A percentile compares a stretch with the other conserved stretches of the same genome.
Evolutionary conservation across 1,140 invertebrate species (phyloP).

Genomic region (Drosophila rhopaloa): DNA sequence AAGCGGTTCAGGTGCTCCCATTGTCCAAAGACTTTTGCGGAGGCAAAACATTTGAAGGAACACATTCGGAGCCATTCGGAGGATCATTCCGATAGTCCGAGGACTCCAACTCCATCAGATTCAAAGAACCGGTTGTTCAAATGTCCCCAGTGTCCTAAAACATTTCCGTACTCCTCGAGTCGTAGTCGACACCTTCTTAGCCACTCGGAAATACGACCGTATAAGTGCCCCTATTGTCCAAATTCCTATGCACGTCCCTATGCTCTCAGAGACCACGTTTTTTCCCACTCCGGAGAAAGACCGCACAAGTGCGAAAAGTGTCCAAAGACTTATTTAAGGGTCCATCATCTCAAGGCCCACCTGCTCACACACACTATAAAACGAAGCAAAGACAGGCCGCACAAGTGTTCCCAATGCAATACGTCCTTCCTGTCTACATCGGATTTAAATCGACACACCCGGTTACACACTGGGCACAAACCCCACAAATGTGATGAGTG

Average conservation of each 20-base stretch:
- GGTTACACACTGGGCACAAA: neutral
- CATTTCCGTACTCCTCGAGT: neutral
- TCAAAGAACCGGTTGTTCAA: neutral
- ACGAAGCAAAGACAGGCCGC: neutral
- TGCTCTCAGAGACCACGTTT: neutral
- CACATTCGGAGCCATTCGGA: neutral
- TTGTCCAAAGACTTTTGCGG: neutral
- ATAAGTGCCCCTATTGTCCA: neutral
- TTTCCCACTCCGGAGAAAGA: neutral
- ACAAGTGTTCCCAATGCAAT: neutral
- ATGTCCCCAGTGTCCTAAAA: neutral
- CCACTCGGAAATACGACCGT: neutral
- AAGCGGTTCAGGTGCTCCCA: neutral
- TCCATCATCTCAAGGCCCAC: neutral
- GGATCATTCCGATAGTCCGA: neutral
- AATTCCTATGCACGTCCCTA: conserved; percentile 2
- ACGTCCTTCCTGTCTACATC: neutral
- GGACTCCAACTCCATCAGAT: neutral
- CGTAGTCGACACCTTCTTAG: neutral
- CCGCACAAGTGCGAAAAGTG: neutral
- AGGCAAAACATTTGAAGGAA: neutral
- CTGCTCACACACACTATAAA: neutral
- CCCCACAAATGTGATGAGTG: neutral
- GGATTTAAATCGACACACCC: neutral
- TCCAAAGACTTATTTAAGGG: neutral